Evolutionary conservation across 2,113 vertebrate species (phyloP).

Genomic region (Coracopsis vasa): DNA sequence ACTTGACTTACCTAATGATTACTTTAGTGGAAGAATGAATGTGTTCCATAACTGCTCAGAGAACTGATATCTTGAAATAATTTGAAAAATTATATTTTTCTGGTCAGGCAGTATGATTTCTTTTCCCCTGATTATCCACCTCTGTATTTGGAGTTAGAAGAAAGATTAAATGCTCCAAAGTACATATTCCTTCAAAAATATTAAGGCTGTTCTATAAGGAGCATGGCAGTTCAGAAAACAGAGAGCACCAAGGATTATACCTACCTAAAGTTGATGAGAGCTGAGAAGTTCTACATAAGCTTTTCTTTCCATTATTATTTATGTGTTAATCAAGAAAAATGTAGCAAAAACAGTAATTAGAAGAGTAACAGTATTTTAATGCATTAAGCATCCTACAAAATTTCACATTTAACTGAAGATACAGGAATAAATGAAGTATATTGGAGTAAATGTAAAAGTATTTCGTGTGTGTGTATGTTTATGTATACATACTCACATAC

Average conservation of each 20-base stretch:
- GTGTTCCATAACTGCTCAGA: not conserved
- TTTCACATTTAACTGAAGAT: not conserved
- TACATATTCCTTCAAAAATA: not conserved
- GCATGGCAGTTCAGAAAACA: not conserved
- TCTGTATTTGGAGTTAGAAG: not conserved
- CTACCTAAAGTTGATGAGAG: not conserved
- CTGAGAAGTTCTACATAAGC: not conserved
- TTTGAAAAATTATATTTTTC: not conserved
- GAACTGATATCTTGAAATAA: not conserved
- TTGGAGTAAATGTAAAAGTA: not conserved
- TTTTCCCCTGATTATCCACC: not conserved
- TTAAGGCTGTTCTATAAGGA: not conserved
- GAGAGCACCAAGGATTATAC: not conserved
- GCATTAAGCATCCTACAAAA: not conserved
- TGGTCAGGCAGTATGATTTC: not conserved
- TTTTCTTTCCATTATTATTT: not conserved
- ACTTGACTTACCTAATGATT: not conserved
- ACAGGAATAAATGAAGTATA: not conserved
- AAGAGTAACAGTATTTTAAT: not conserved
- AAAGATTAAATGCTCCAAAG: not conserved
- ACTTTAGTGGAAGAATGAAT: not conserved
- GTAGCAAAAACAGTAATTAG: not conserved
- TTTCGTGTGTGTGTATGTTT: accelerated
- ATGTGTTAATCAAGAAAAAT: not conserved
- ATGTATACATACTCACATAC: accelerated